Evolutionary conservation across 2,888 invertebrate species (phyloP).

Genomic region (Fragum sueziense): DNA sequence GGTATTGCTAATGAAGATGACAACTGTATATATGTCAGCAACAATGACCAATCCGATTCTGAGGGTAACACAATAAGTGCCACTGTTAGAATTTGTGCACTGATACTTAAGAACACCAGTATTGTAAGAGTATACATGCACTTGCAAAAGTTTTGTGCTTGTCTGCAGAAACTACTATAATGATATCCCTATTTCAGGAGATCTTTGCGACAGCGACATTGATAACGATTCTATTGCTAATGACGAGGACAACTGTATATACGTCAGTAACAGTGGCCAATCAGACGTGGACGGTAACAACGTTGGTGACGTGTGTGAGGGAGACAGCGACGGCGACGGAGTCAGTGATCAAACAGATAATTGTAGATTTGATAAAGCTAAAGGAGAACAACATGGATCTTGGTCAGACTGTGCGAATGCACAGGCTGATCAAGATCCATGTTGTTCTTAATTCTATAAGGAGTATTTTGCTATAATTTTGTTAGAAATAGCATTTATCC

Average conservation of each 20-base stretch:
- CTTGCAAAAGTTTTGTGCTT: too few relatives aligned
- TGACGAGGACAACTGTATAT: constrained; percentile 60
- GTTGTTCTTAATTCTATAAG: too few relatives aligned
- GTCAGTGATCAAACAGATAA: constrained; percentile 87
- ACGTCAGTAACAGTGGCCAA: constrained; percentile 60
- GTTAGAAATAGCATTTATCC: too few relatives aligned
- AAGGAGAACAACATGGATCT: too few relatives aligned
- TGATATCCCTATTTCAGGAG: too few relatives aligned
- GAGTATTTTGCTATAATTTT: too few relatives aligned
- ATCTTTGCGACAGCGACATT: constrained; percentile 83
- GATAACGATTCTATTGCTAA: constrained; percentile 86
- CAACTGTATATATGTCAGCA: constrained; percentile 63
- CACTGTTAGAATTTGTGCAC: too few relatives aligned
- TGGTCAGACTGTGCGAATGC: too few relatives aligned
- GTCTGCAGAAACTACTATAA: too few relatives aligned
- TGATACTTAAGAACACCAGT: constrained; percentile 44
- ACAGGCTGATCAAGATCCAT: too few relatives aligned
- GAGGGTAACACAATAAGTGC: constrained; percentile 68
- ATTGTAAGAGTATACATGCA: too few relatives aligned
- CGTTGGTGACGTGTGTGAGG: constrained; percentile 64
- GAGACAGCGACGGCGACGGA: constrained; percentile 75
- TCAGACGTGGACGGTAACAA: constrained; percentile 76
- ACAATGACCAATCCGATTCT: constrained; percentile 74
- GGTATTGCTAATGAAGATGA: constrained; percentile 83
- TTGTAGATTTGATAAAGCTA: constrained; percentile 87